Conservation (phyloP, 2,888 invertebrate genomes). For the Rhingia rostrata region DNA sequence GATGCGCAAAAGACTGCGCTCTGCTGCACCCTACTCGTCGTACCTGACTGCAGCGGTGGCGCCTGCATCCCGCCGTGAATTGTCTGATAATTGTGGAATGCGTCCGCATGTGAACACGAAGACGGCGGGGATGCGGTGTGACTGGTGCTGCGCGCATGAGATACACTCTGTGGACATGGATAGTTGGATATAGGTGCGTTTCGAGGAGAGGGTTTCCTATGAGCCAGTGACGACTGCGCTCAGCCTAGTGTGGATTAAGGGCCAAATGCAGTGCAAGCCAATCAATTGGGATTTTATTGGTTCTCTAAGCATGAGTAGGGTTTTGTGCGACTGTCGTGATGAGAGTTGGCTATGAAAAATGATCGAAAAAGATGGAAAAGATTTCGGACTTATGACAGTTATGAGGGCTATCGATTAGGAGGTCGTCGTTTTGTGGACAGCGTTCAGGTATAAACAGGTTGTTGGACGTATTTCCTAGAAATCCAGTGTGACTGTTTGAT, state of each 20-base stretch:
- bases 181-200: conserved; percentile 24
- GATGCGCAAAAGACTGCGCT: conserved; percentile 59
- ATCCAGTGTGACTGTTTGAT: no score
- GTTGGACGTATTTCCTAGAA: no score
- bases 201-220: conserved; percentile 18
- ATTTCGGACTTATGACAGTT: conserved; percentile 60
- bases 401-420: conserved; percentile 54
- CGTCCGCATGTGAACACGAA: conserved; percentile 69
- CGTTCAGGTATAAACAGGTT: no score
- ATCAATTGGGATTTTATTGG: conserved; percentile 33
- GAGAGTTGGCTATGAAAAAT: conserved; percentile 46
- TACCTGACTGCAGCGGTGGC: conserved; percentile 78
- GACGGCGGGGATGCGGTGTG: conserved; percentile 28
- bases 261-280: conserved; percentile 22
- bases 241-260: conserved; percentile 36
- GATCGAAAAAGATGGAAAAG: conserved; percentile 23
- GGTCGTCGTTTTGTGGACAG: conserved; percentile 4
- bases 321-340: conserved; percentile 30
- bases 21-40: conserved; percentile 44
- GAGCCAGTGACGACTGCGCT: not conserved
- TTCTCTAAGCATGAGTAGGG: conserved; percentile 22
- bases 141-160: not conserved
- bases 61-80: conserved; percentile 83
- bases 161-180: conserved; percentile 30
- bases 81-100: conserved; percentile 81